Evolutionary conservation across 1,140 invertebrate genomes (phyloP), one percentile per base, ranked within the genome.

Genomic region (Cydia splendana): DNA sequence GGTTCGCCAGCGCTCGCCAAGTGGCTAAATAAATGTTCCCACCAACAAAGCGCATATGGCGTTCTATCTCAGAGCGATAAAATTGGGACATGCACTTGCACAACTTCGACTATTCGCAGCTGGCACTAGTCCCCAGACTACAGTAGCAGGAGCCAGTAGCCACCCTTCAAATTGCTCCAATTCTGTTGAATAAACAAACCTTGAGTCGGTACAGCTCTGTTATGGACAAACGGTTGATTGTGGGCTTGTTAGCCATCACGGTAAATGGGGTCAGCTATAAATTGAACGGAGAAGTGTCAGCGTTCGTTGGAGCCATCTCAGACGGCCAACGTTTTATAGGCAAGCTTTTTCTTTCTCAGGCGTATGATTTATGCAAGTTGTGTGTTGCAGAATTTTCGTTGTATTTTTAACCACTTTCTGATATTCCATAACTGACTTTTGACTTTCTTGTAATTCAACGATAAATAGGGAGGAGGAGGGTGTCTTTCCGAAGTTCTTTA

Each of bases 181-280:
- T 71, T 71, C 28, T 42, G 65, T n/a, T 38, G 34, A 71, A 71
- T 71, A 71, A 71, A 71, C 67, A 71, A 65, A 71, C 34, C 34
- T 42, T 38, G 30, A 38, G 67, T 71, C 34, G 2, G 24, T 5
- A 34, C 28, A 38, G 65, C 65, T 38, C 10, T 67, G 65, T 34
- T 48, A 53, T 53, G 51, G n/a, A 53, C 51, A 28, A 5, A 34
- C 30, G 28, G 24, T 28, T 34, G 24, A 69, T 69, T 38, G 62
- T 53, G 51, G 45, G n/a, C 53, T 62, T 62, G 57, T 62, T 62
- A 24, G 57, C 57, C 57, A 53, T n/a, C 51, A 53, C n/a, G 2
- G 57, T 12, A 24, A 62, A 62, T 62, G 18, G 57, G 57, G 57
- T 62, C 57, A 62, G 65, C 18, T 71, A 18, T 71, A 71, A 71